A percentile compares a stretch with the other conserved stretches of the same genome.
phyloP scores from a whole-genome alignment of 2,113 vertebrate species.

The Oreocharis arfaki region DNA sequence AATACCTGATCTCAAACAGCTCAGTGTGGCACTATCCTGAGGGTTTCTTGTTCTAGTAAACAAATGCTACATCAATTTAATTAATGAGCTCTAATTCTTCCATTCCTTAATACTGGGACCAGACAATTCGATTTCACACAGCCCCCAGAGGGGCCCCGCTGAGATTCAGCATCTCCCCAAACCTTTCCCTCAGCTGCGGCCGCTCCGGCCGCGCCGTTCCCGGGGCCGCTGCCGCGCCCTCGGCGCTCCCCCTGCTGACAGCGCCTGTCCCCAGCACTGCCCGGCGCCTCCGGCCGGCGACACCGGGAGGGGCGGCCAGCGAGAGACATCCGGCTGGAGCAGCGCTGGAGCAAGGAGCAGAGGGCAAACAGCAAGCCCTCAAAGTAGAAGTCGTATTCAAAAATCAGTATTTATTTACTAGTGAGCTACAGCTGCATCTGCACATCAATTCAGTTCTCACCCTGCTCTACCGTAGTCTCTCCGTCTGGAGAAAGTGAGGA shows the following conservation, averaged over 20 bases:
- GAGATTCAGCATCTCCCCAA: rapidly evolving
- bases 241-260: neutral
- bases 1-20: rapidly evolving
- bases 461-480: neutral
- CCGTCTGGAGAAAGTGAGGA: neutral
- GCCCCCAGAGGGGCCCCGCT: no score
- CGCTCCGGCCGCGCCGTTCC: neutral
- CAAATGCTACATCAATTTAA: neutral
- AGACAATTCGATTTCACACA: rapidly evolving
- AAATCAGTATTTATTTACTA: neutral
- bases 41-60: neutral
- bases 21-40: neutral
- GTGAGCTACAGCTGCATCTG: neutral
- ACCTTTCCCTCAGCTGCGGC: rapidly evolving
- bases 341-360: neutral
- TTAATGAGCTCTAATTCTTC: neutral
- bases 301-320: neutral
- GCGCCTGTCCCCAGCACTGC: neutral
- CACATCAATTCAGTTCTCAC: neutral
- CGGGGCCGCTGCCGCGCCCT: neutral
- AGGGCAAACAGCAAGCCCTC: neutral
- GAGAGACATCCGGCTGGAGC: neutral
- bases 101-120: rapidly evolving
- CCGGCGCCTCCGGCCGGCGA: neutral
- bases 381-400: neutral